Conservation (phyloP, 2,797 vertebrate genomes). For the Rhinella marina region DNA sequence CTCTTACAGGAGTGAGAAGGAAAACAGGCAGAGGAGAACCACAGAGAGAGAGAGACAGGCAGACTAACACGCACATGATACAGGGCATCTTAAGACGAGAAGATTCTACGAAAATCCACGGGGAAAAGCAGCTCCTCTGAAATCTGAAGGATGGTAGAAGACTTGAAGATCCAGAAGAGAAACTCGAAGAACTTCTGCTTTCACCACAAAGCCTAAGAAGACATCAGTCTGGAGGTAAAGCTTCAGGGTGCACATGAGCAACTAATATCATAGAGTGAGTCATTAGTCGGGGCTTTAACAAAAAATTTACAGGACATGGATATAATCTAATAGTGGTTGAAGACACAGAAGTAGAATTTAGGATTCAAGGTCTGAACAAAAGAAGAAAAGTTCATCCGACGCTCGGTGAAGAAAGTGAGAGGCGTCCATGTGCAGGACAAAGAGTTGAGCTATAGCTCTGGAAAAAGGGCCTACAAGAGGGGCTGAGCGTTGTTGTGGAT, state of each 20-base stretch:
- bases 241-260: neutral
- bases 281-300: neutral
- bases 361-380: neutral
- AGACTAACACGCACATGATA: neutral
- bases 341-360: neutral
- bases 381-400: no score
- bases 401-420: neutral
- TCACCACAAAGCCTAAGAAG: neutral
- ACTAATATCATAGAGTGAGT: neutral
- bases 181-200: neutral
- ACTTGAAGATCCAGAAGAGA: neutral
- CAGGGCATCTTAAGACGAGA: neutral
- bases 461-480: neutral
- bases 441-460: neutral
- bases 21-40: slow-evolving; percentile 28
- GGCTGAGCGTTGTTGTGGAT: slow-evolving; percentile 12
- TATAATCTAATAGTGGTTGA: neutral
- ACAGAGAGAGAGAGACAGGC: neutral
- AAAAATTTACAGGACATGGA: neutral
- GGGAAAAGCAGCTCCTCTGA: neutral
- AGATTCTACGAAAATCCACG: neutral
- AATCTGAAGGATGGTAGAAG: neutral
- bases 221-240: neutral
- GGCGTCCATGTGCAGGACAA: neutral
- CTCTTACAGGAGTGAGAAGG: slow-evolving; percentile 52